Evolutionary conservation across 2,888 invertebrate genomes (phyloP).

Genomic region (Chaetogeoica ovagalla): DNA sequence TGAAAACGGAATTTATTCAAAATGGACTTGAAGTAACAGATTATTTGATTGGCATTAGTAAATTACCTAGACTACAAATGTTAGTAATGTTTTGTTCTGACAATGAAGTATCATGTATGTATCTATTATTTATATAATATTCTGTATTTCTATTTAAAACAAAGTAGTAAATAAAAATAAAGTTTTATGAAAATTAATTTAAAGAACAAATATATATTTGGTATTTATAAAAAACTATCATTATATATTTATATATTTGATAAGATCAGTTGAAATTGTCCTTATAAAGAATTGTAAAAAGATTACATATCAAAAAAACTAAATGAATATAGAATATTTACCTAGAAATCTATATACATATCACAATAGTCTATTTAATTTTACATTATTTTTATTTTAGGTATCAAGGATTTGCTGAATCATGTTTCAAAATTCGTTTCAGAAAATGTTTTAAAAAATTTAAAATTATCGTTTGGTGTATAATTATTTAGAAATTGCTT

Average conservation of each 20-base stretch:
- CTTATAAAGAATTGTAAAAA: too few species aligned
- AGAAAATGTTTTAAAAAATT: slow-evolving; percentile 2
- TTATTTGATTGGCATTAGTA: slow-evolving; percentile 64
- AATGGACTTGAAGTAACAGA: slow-evolving; percentile 61
- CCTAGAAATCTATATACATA: neutral
- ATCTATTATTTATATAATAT: neutral
- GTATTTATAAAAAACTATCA: too few species aligned
- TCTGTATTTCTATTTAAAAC: too few species aligned
- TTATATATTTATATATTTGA: too few species aligned
- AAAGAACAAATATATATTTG: too few species aligned
- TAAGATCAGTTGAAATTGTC: too few species aligned
- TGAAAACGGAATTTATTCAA: slow-evolving; percentile 62
- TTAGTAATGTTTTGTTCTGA: slow-evolving; percentile 68
- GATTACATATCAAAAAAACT: too few species aligned
- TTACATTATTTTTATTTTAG: slow-evolving; percentile 15
- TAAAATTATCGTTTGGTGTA: slow-evolving; percentile 34
- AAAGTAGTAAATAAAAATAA: too few species aligned
- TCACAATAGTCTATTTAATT: neutral
- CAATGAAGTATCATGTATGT: slow-evolving; percentile 66
- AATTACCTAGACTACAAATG: slow-evolving; percentile 69
- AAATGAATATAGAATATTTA: too few species aligned
- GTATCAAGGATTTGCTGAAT: slow-evolving; percentile 32
- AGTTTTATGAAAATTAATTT: too few species aligned
- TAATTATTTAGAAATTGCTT: neutral
- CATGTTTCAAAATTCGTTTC: slow-evolving; percentile 23